Conservation (phyloP, 1,140 invertebrate species). For the Rhyacophila brunnea region DNA sequence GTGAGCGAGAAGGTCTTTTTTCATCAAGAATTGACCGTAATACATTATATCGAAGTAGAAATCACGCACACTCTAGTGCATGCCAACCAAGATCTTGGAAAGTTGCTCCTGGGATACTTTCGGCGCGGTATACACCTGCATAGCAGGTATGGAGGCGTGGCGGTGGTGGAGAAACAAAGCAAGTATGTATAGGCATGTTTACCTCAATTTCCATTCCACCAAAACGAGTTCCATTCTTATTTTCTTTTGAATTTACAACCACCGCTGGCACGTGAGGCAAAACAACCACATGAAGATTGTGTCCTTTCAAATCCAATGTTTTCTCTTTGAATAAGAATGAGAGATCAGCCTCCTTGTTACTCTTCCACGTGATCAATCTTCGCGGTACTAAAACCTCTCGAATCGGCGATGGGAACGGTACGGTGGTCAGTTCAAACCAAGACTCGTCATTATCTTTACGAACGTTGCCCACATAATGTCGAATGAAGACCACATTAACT, state of each 20-base stretch:
- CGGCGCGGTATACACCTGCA: too few relatives aligned
- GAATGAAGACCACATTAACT: conserved; percentile 72
- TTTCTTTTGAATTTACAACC: conserved; percentile 47
- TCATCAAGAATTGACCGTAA: too few relatives aligned
- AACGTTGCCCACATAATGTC: conserved; percentile 49
- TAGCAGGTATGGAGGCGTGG: too few relatives aligned
- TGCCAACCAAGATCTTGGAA: too few relatives aligned
- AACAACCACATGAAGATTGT: conserved; percentile 60
- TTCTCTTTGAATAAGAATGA: conserved; percentile 59
- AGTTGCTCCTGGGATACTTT: too few relatives aligned
- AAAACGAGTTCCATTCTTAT: conserved; percentile 33
- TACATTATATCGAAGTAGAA: too few relatives aligned
- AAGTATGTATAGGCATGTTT: too few relatives aligned
- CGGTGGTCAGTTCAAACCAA: conserved; percentile 68
- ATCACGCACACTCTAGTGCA: too few relatives aligned
- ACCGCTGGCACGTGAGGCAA: conserved; percentile 72
- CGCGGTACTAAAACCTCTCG: conserved; percentile 52
- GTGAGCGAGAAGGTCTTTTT: too few relatives aligned
- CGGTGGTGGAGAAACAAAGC: too few relatives aligned
- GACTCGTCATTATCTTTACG: conserved; percentile 42
- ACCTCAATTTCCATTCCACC: conserved; percentile 65
- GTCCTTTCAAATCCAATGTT: conserved; percentile 57
- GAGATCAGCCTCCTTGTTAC: conserved; percentile 57
- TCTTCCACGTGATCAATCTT: conserved; percentile 64
- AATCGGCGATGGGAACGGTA: conserved; percentile 66